Base-by-base conservation (phyloP, 2,888 invertebrate genomes). In the Allophyes oxyacanthae region DNA sequence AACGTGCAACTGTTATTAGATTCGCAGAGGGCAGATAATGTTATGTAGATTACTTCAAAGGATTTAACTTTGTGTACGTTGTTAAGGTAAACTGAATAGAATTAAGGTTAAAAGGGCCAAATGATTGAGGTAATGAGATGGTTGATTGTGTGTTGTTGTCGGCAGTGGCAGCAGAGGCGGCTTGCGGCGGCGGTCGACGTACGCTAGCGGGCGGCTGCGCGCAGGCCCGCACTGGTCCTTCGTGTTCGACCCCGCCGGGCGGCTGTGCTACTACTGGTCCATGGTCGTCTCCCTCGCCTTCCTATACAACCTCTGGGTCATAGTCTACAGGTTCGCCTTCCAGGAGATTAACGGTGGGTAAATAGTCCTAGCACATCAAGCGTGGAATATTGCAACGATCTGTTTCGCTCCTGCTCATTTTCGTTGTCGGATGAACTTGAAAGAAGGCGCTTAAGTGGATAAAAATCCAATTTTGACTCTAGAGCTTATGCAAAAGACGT, bases 241-340 rank as follows among this genome's bases (percentile, higher is more conserved):
- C 92, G 99, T 99, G 75, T 99, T 99, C 91, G 99, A 99, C 95
- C 99, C 99, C 20, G 98, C 99, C 75, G 99, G 99, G 69, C 96
- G 99, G 49, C 95, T 99, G 68, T 98, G 98, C 93, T 99, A 99
- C 94, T 98, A 98, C 88, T 99, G 99, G 99, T 98, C 98, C 80
- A 98, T 98, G 97, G 98, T 98, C 79, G 98, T 99, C 78, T 98
- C 98, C 75, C 96, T 98, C 86, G 98, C 98, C 86, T 99, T 98
- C 94, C 96, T 99, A 84, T 99, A 99, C 95, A 99, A 99, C 94
- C 98, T 99, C 87, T 99, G 98, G 99, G 98, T 98, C 91, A 98
- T 99, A 94, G 98, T 99, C 90, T 99, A 99, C 95, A 97, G 99
- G 94, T 99, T 99, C 95, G 98, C 99, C 94, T 99, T 99, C 94